These are phyloP conservation scores for Vultur gryphus DNA, from an alignment of 2,797 vertebrate genomes.

Conservation along the genomic window DNA sequence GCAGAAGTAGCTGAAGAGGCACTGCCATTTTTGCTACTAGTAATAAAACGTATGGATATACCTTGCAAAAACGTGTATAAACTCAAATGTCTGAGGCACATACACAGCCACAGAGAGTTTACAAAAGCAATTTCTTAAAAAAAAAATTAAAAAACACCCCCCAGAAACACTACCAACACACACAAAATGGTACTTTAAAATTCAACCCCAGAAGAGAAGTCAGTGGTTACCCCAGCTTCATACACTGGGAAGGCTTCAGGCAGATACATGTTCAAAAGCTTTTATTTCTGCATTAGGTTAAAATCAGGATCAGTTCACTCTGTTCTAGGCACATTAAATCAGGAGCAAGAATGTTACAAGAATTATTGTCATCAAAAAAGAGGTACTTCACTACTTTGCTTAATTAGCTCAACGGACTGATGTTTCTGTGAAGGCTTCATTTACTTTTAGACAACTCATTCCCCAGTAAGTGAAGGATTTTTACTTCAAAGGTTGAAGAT, in stretches of 20 bases:
- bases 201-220: background rate
- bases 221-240: background rate
- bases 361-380: background rate
- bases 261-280: background rate
- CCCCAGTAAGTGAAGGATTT: background rate
- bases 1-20: background rate
- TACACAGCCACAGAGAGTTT: background rate
- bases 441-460: background rate
- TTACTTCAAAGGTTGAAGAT: background rate
- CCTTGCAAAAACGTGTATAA: background rate
- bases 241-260: background rate
- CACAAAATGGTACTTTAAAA: background rate
- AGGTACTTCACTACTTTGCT: background rate
- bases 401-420: background rate
- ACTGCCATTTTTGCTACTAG: background rate
- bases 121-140: background rate
- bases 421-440: background rate
- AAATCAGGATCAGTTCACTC: background rate
- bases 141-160: background rate
- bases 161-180: background rate
- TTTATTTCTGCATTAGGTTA: background rate
- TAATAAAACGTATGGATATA: background rate
- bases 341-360: background rate
- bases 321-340: background rate
- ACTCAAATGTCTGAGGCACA: background rate